These are phyloP conservation scores for Asarcornis scutulata DNA, from an alignment of 2,113 vertebrate genomes.

Conservation along the genomic window DNA sequence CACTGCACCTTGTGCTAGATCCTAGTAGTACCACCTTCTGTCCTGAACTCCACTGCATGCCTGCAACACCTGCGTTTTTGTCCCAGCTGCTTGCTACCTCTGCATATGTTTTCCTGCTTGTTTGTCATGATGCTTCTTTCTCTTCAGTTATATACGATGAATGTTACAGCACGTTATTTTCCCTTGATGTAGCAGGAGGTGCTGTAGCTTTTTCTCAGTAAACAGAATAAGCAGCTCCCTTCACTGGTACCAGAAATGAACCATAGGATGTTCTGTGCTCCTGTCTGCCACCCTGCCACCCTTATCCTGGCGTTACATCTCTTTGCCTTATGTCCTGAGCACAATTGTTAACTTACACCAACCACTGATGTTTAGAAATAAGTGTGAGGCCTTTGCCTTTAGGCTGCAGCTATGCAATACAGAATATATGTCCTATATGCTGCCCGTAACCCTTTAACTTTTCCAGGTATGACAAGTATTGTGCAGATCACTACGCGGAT, in stretches of 20 bases:
- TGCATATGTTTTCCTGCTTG: neutral
- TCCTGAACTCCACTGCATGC: neutral
- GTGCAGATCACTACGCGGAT: constrained; percentile 88
- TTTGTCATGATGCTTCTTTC: neutral
- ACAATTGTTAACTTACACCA: neutral
- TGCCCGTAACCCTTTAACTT: neutral
- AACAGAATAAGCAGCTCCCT: neutral
- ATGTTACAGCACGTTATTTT: neutral
- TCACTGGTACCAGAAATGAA: neutral
- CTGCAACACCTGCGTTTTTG: neutral
- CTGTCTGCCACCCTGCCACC: neutral
- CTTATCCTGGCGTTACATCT: neutral
- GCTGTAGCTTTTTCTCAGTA: neutral
- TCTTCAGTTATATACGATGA: neutral
- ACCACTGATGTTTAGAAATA: neutral
- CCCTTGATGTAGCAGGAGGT: neutral
- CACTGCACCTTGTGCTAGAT: neutral
- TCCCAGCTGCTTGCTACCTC: neutral
- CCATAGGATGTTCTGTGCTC: neutral
- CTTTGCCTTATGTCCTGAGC: neutral
- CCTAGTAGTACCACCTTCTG: neutral
- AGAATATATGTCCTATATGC: neutral
- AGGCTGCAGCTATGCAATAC: neutral
- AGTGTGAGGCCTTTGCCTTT: neutral
- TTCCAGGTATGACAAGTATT: constrained; percentile 89